Base-by-base conservation (phyloP, 1,140 invertebrate genomes). In the Drosophila subpulchrella region DNA sequence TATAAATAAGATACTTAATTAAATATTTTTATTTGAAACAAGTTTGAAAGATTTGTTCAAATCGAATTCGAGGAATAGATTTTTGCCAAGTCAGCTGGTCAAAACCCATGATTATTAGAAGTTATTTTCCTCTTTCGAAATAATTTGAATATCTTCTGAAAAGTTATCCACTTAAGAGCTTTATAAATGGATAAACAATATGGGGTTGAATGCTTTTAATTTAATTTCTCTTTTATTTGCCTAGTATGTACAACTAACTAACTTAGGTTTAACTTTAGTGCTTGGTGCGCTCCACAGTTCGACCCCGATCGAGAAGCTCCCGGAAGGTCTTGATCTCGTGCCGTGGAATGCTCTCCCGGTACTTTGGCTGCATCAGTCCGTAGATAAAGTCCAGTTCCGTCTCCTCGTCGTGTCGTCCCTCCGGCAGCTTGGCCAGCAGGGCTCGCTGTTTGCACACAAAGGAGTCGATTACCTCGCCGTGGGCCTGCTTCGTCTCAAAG, bases 311-410 rank as follows among this genome's bases (percentile, higher is more conserved):
- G n/a, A 91, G 56, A 0, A 91, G 60, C n/a, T 91, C 86, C 6
- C 75, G 74, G 50, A 91, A 91, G 11, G 63, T 63, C 56, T 78
- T 85, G 4, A 91, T 50, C 27, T 91, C 86, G 32, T 91, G 90
- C 0, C 90, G 76, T 2, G 90, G 81, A 13, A 91, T 91, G 20
- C 73, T 75, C 12, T 85, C 75, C 4, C 75, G 66, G 50, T 91
- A 91, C 30, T 91, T 91, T 12, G 81, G 41, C 17, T 58, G 65
- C 44, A 92, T 32, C 10, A 91, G 42, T 10, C 91, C 91, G 32
- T 68, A 92, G 8, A 92, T 55, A 0, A 92, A 91, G 39, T 92
- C 91, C 50, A 92, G 55, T 56, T 92, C 86, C 6, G 90, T 91
- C 12, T 91, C 84, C 51, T 91, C 91, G 50, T 90, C 66, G 42